Evolutionary conservation across 2,797 vertebrate genomes (phyloP), one percentile per base, ranked within the genome.

Genomic region (Neostethus bicornis): DNA sequence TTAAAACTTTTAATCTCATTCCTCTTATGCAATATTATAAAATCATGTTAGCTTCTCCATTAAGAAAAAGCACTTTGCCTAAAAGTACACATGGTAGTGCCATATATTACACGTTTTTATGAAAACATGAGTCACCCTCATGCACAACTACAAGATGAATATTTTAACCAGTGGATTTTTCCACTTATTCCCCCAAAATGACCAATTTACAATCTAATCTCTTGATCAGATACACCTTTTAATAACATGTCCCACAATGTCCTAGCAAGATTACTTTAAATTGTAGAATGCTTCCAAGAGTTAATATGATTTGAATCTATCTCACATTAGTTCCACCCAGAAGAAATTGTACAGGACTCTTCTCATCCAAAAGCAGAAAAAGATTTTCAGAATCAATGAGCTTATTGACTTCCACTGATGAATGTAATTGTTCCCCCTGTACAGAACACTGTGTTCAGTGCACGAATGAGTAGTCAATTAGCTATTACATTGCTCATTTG

Each of bases 391-490:
- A 74, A 86, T 82, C 66, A 29, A 85, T 85, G 56, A 55, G 31
- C 66, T 70, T 65, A 75, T 66, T 70, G 66, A 75, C 66, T 73
- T 66, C 47, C 16, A 26, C 25, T 57, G 58, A 60, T 64, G 56
- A 68, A 38, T 77, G 57, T 75, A 67, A 68, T 61, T 69, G 67
- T 60, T 73, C 62, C 37, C 50, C 69, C 31, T 26, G 60, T 63
- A 42, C 28, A 51, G 81, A 75, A 86, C 79, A 85, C 76, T 73
- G 65, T 87, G 76, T 85, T 77, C 72, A 32, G 77, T 61, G 75
- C 81, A 83, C 66, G 75, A 84, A 70, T 67, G 65, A 78, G 66
- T 20, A 29, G 80, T 85, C 85, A 81, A 76, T 88, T 85, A 83
- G 60, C 73, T 73, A 68, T 78, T 68, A 79, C 79, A 75, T 55